A percentile compares a stretch with the other conserved stretches of the same genome.
These are phyloP conservation scores for Clepsis dumicolana DNA, from an alignment of 2,888 invertebrate species.

Conservation along the genomic window DNA sequence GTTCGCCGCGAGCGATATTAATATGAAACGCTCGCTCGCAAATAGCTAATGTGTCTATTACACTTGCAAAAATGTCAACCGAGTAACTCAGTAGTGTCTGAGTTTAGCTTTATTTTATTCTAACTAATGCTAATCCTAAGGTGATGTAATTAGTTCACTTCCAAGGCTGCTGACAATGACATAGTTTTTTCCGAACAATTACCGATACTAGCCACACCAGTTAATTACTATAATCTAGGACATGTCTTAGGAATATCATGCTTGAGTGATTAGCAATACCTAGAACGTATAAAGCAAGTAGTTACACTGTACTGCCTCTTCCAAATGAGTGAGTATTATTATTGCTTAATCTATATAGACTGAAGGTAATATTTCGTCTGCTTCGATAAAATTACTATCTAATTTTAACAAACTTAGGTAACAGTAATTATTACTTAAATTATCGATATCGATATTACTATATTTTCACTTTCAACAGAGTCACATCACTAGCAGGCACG, in stretches of 20 bases:
- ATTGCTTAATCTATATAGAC: too few species aligned
- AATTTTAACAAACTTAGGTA: neutral
- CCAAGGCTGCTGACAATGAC: conserved; percentile 41
- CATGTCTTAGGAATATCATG: conserved; percentile 18
- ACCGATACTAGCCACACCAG: conserved; percentile 1
- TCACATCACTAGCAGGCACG: conserved; percentile 55
- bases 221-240: conserved; percentile 34
- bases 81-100: neutral
- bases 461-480: neutral
- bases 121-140: conserved; percentile 14
- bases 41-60: too few species aligned
- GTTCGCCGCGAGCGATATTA: too few species aligned
- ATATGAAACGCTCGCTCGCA: too few species aligned
- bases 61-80: neutral
- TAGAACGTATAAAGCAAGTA: neutral
- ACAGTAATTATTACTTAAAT: neutral
- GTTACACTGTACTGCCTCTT: conserved; percentile 2
- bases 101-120: neutral
- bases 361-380: neutral
- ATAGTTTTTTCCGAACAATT: conserved; percentile 34
- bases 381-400: neutral
- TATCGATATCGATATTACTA: conserved; percentile 37
- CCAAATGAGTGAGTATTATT: neutral
- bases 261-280: conserved; percentile 7
- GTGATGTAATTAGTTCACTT: conserved; percentile 28